Conservation (phyloP, 1,140 invertebrate genomes). For the Ceratina calcarata region DNA sequence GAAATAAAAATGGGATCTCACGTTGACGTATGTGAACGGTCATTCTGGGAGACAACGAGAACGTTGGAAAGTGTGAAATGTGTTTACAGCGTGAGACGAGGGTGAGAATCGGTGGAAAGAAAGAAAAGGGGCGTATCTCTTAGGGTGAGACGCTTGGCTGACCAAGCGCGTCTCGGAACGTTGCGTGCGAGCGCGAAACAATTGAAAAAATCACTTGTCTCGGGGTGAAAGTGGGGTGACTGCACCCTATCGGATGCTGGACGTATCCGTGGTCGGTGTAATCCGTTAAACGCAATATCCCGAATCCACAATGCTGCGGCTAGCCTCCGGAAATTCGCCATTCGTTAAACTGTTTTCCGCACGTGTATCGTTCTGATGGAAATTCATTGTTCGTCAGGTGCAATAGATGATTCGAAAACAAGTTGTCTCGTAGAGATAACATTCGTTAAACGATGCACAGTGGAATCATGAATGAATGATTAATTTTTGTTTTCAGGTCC, state of each 20-base stretch:
- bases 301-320: conserved; percentile 62
- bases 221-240: conserved; percentile 69
- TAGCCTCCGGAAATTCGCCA: conserved; percentile 34
- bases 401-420: not conserved
- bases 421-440: not conserved
- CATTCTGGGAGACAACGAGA: conserved; percentile 13
- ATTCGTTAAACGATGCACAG: not conserved
- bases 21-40: too few species aligned
- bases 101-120: conserved; percentile 28
- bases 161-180: conserved; percentile 73
- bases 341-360: conserved; percentile 36
- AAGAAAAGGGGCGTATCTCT: conserved; percentile 50
- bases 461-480: not conserved
- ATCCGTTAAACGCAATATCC: conserved; percentile 76
- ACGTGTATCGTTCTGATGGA: conserved; percentile 31
- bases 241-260: conserved; percentile 50
- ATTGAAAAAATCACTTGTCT: conserved; percentile 80
- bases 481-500: conserved; percentile 83
- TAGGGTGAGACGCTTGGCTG: conserved; percentile 76
- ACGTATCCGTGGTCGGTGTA: conserved; percentile 58
- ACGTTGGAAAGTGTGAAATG: conserved; percentile 52
- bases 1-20: too few species aligned
- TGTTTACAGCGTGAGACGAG: conserved; percentile 46
- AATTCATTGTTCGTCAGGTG: not conserved
- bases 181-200: conserved; percentile 70